Evolutionary conservation across 2,888 invertebrate genomes (phyloP).

Genomic region (Lithodes maja): DNA sequence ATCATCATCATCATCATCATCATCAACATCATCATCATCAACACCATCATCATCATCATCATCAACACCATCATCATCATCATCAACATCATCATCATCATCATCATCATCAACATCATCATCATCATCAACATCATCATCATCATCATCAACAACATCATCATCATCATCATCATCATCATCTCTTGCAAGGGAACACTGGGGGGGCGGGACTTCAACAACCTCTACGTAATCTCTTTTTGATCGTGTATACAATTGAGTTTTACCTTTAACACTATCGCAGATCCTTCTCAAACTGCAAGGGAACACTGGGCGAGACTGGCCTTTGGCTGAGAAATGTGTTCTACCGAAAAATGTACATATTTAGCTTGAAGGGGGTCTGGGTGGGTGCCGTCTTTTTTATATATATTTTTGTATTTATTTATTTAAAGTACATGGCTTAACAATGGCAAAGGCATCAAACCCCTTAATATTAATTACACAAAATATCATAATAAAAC

Average conservation of each 20-base stretch:
- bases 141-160: not conserved
- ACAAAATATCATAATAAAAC: too few species aligned
- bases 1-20: not conserved
- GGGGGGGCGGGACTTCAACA: too few species aligned
- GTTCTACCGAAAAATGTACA: not conserved
- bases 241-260: not conserved
- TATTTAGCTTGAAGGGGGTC: too few species aligned
- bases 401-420: too few species aligned
- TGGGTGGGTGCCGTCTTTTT: too few species aligned
- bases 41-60: not conserved
- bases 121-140: not conserved
- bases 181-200: not conserved
- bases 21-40: not conserved
- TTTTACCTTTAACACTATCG: not conserved
- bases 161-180: not conserved
- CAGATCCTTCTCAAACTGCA: not conserved
- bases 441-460: too few species aligned
- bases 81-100: not conserved
- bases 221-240: not conserved
- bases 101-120: not conserved
- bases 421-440: too few species aligned
- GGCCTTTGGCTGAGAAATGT: not conserved
- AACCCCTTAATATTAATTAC: too few species aligned
- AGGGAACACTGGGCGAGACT: not conserved
- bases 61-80: not conserved